phyloP scores from a whole-genome alignment of 2,888 invertebrate species.

The Dioctria linearis region DNA sequence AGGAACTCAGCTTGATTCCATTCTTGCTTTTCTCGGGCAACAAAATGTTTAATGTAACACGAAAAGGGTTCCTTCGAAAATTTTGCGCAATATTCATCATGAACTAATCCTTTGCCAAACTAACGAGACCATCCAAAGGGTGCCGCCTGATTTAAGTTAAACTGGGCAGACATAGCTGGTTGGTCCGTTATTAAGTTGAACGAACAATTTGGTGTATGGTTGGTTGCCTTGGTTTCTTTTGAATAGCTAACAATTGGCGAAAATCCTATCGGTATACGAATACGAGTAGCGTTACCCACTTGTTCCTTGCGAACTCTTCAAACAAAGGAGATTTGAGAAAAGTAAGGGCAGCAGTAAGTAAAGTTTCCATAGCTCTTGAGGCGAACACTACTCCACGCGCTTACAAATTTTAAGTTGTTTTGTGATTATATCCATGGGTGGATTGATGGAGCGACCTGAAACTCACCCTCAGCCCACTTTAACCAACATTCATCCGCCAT shows the following conservation, averaged over 20 bases:
- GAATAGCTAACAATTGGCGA: not conserved
- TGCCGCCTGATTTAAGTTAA: not conserved
- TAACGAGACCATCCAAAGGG: not conserved
- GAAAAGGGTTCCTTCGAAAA: not conserved
- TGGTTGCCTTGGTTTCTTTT: not conserved
- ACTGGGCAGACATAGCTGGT: not conserved
- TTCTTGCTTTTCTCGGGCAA: too few relatives aligned
- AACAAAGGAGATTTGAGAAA: not conserved
- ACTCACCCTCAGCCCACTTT: not conserved
- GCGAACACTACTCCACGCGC: not conserved
- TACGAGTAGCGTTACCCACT: not conserved
- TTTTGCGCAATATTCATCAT: conserved; percentile 4
- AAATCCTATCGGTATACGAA: not conserved
- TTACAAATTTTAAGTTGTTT: not conserved
- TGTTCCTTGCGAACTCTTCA: not conserved
- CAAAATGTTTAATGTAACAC: not conserved
- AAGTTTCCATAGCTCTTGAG: not conserved
- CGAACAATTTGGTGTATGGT: conserved; percentile 5
- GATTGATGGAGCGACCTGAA: not conserved
- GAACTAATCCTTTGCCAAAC: not conserved
- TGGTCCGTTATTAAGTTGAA: conserved; percentile 13
- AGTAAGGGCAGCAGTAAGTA: not conserved
- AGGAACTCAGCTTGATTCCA: too few relatives aligned
- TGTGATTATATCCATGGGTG: not conserved
- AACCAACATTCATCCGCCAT: not conserved